Evolutionary conservation across 1,140 invertebrate genomes (phyloP), one percentile per base, ranked within the genome.

Genomic region (Nephotettix cincticeps): DNA sequence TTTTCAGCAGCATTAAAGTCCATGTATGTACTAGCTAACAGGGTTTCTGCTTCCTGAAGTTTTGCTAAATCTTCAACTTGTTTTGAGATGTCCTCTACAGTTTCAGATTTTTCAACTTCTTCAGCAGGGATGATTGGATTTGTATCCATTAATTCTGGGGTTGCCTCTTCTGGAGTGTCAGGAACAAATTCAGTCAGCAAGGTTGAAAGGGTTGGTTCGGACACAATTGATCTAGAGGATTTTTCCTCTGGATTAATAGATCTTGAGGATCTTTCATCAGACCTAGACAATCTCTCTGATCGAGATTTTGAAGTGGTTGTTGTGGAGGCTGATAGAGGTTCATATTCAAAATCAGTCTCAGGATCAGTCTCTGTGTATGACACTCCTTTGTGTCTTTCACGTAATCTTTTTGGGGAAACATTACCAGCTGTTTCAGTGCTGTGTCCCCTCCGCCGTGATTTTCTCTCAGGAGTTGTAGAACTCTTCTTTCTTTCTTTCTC

Each of bases 21-120:
- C 43, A 75, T 67, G 19, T 74, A 71, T 21, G 74, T 75, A 64
- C 69, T 71, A 30, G 30, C 61, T 1, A 77, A 47, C n/a, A 75
- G 69, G 25, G 74, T 73, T 65, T 78, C 73, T 43, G 72, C 73
- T 73, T 78, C 71, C 27, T 72, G 45, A 17, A 77, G 30, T 32
- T 72, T 76, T 73, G 77, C 76, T 28, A 71, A 71, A 47, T 74
- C 74, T 13, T 76, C 67, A 23, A 77, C 75, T 69, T 72, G 56
- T 64, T 77, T 72, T 68, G 65, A 58, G 9, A 67, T 67, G 69
- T 76, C 78, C 43, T 75, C 74, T 14, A 54, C 65, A n/a, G 65
- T 45, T 63, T 56, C 54, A 32, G 11, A 14, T 17, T 61, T 56
- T 30, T 43, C 29, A 1, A 27, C 14, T 14, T 56, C 63, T 32